Percentiles rank a stretch among this genome's conserved stretches.
Conservation (phyloP, 1,140 invertebrate genomes). For the Notospermus geniculatus region DNA sequence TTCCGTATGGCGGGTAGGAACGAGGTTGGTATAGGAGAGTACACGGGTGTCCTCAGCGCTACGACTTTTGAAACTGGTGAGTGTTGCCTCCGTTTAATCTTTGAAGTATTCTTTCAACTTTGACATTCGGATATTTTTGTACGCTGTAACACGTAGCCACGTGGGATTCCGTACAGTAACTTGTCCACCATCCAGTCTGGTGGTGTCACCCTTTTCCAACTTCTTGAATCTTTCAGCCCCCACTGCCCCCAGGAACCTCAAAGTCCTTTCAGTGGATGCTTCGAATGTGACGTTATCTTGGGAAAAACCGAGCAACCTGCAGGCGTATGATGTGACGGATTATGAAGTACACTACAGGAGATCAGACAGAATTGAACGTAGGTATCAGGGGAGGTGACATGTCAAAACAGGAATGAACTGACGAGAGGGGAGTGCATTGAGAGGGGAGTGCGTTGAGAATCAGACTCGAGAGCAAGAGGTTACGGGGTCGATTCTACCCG, state of each 20-base stretch:
- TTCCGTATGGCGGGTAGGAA: slow-evolving; percentile 2
- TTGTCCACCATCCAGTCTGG: not conserved
- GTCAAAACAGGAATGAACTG: too few relatives aligned
- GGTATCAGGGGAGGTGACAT: too few relatives aligned
- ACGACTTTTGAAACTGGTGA: slow-evolving; percentile 2
- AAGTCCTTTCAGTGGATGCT: not conserved
- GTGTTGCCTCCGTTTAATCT: too few relatives aligned
- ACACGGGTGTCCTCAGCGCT: not conserved
- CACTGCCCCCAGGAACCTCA: slow-evolving; percentile 1
- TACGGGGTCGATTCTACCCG: too few relatives aligned
- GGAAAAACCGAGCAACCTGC: slow-evolving; percentile 5
- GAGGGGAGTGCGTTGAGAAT: too few relatives aligned
- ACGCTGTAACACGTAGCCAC: not conserved
- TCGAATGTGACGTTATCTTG: not conserved
- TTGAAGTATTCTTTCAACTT: not conserved
- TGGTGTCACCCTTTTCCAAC: not conserved
- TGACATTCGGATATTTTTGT: not conserved
- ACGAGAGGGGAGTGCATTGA: too few relatives aligned
- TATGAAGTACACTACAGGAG: slow-evolving; percentile 8
- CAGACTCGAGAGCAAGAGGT: too few relatives aligned
- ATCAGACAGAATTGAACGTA: too few relatives aligned
- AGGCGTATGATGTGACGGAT: not conserved
- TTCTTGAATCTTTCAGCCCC: not conserved
- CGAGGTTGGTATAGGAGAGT: slow-evolving; percentile 1
- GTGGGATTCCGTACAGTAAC: not conserved